Percentiles rank a stretch among this genome's conserved stretches.
phyloP scores from a whole-genome alignment of 2,888 invertebrate genomes.

The Brenthis ino region DNA sequence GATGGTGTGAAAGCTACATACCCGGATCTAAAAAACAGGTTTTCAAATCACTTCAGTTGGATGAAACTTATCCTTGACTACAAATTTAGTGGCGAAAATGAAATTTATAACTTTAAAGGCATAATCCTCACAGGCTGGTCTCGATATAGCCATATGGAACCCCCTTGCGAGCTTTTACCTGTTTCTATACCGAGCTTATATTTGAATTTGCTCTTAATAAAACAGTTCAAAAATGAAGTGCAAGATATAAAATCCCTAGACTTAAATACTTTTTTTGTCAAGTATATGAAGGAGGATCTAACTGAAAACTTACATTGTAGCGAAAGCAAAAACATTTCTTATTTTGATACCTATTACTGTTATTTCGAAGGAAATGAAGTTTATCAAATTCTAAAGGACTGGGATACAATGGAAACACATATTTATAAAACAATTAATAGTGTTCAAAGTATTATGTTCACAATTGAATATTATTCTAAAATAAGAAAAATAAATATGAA shows the following conservation, averaged over 20 bases:
- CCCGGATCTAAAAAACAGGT: conserved; percentile 83
- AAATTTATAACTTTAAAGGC: conserved; percentile 77
- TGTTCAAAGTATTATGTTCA: conserved; percentile 39
- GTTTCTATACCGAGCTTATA: conserved; percentile 84
- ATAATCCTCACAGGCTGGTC: conserved; percentile 89
- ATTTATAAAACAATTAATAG: conserved; percentile 35
- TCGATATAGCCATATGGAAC: conserved; percentile 85
- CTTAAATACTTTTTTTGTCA: conserved; percentile 43
- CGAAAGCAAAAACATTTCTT: conserved; percentile 31
- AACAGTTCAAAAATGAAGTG: conserved; percentile 53
- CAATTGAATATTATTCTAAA: conserved; percentile 48
- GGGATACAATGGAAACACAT: conserved; percentile 35
- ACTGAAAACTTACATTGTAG: conserved; percentile 45
- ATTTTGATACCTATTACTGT: conserved; percentile 45
- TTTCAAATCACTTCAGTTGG: conserved; percentile 89
- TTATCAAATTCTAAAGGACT: conserved; percentile 41
- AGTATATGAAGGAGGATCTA: conserved; percentile 46
- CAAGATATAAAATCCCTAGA: conserved; percentile 30
- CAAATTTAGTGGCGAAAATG: conserved; percentile 58
- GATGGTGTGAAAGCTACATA: conserved; percentile 78
- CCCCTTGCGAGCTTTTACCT: conserved; percentile 85
- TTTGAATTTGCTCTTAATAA: conserved; percentile 78
- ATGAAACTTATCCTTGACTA: conserved; percentile 81
- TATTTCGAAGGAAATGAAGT: conserved; percentile 48
- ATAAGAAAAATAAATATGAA: conserved; percentile 45